Evolutionary conservation across 2,113 vertebrate genomes (phyloP).

Genomic region (Pardalotus punctatus): DNA sequence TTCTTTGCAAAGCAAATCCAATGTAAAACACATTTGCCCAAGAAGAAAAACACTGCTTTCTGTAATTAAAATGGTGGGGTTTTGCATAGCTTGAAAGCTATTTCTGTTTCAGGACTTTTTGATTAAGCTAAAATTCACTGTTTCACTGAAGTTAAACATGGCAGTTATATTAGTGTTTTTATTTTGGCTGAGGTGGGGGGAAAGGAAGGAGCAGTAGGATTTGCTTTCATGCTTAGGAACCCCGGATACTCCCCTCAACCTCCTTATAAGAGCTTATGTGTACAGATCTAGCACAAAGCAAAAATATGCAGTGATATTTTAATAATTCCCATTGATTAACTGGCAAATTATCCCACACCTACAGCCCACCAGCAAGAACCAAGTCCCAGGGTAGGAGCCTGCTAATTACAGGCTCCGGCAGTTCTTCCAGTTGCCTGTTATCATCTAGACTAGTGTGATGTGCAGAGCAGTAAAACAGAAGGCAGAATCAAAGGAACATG

Average conservation of each 20-base stretch:
- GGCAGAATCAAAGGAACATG: slow-evolving; percentile 46
- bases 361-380: slow-evolving; percentile 32
- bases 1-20: not conserved
- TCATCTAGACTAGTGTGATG: slow-evolving; percentile 7
- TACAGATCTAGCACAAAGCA: not conserved
- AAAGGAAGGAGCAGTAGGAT: not conserved
- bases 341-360: slow-evolving; percentile 30
- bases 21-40: not conserved
- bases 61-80: not conserved
- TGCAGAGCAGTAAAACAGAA: not conserved
- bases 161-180: not conserved
- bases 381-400: slow-evolving; percentile 28
- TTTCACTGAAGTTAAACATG: not conserved
- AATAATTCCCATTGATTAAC: slow-evolving; percentile 58
- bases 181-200: not conserved
- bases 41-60: not conserved
- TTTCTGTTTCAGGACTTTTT: not conserved
- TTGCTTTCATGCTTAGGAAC: not conserved
- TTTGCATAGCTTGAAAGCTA: not conserved
- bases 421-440: slow-evolving; percentile 40
- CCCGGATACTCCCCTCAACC: not conserved
- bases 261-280: not conserved
- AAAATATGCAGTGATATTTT: slow-evolving; percentile 24
- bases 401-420: slow-evolving; percentile 16
- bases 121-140: not conserved